Evolutionary conservation across 2,888 invertebrate genomes (phyloP).

Genomic region (Atherix ibis): DNA sequence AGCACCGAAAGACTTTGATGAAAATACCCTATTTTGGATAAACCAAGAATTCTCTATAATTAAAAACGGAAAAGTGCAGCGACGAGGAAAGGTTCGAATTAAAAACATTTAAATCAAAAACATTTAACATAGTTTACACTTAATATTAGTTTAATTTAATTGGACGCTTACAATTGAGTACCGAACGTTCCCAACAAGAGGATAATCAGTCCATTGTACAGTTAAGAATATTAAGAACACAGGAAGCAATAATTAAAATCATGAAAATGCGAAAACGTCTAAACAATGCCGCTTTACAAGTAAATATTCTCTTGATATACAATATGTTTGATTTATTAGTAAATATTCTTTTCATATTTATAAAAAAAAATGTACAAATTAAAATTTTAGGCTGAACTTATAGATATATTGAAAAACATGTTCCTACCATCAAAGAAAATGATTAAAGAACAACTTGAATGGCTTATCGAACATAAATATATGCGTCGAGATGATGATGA

Average conservation of each 20-base stretch:
- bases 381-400: constrained; percentile 62
- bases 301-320: background rate
- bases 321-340: background rate
- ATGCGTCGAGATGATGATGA: constrained; percentile 93
- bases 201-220: constrained; percentile 98
- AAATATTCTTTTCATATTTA: constrained; percentile 4
- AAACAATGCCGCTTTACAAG: constrained; percentile 84
- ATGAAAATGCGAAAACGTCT: constrained; percentile 95
- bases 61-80: constrained; percentile 89
- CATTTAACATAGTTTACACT: constrained; percentile 5
- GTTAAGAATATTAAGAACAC: constrained; percentile 76
- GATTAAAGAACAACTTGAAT: constrained; percentile 99
- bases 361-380: constrained; percentile 5
- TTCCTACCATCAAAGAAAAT: constrained; percentile 98
- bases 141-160: constrained; percentile 65
- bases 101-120: constrained; percentile 3
- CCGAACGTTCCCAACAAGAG: constrained; percentile 88
- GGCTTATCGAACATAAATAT: constrained; percentile 98
- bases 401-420: constrained; percentile 98
- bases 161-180: constrained; percentile 86
- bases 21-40: constrained; percentile 86
- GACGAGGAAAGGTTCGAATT: constrained; percentile 84
- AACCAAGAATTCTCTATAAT: constrained; percentile 93
- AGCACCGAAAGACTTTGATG: constrained; percentile 85
- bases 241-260: constrained; percentile 98